Conservation (phyloP, 92 coral and sea anemone species). For the Epizoanthus illoricatus region DNA sequence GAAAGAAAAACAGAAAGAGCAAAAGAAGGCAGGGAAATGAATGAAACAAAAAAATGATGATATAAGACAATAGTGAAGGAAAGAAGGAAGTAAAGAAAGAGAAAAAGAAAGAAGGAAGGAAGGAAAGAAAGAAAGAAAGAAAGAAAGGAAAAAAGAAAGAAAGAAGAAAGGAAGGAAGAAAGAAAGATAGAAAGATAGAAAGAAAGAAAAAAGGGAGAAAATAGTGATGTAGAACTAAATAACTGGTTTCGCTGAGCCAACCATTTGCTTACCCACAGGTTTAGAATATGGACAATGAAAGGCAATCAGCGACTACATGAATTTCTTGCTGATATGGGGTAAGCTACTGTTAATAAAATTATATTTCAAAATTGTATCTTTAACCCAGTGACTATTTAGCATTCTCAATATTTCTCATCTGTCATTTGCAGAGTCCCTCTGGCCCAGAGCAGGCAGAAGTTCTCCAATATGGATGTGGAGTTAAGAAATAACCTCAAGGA, state of each 20-base stretch:
- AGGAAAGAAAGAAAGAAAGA: no score
- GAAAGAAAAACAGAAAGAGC: no score
- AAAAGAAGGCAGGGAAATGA: no score
- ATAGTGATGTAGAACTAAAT: not conserved
- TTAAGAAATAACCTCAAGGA: slow-evolving; percentile 87
- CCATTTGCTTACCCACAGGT: slow-evolving; percentile 48
- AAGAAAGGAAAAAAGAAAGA: not conserved
- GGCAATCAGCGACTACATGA: slow-evolving; percentile 85
- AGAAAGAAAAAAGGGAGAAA: not conserved
- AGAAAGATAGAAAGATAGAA: no score
- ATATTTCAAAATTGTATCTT: not conserved
- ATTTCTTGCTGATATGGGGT: slow-evolving; percentile 98
- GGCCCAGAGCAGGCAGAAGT: slow-evolving; percentile 83
- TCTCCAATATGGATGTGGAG: slow-evolving; percentile 86
- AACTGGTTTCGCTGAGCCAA: not conserved
- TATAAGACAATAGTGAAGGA: not conserved
- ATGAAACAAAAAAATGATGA: no score
- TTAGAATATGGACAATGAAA: slow-evolving; percentile 95
- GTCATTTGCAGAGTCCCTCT: slow-evolving; percentile 72
- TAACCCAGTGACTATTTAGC: not conserved
- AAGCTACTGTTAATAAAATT: not conserved
- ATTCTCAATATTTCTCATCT: not conserved
- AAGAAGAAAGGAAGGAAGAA: no score
- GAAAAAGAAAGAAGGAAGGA: no score
- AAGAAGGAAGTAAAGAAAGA: no score